phyloP scores from a whole-genome alignment of 30 jellyfish, hydroid and myxozoan species.

The Cassiopea xamachana region DNA sequence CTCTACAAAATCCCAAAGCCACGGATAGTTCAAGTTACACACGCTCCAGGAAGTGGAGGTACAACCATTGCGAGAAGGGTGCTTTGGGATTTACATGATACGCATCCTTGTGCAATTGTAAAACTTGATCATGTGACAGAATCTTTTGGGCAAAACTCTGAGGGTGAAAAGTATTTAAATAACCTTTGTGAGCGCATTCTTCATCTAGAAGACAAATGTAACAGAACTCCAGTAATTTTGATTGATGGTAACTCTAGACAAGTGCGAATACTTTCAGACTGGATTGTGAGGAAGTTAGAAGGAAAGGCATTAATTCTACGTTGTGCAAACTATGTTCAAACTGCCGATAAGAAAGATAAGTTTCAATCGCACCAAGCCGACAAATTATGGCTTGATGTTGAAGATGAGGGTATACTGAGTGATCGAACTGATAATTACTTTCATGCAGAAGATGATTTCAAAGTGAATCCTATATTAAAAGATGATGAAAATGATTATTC shows the following conservation, averaged over 20 bases:
- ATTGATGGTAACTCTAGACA: conserved; percentile 59
- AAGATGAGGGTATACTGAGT: background rate
- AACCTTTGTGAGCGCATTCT: conserved; percentile 28
- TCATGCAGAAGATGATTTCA: conserved; percentile 8
- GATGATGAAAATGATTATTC: conserved; percentile 21
- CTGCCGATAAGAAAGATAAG: background rate
- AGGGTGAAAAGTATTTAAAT: conserved; percentile 29
- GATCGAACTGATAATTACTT: conserved; percentile 10
- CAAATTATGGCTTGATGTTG: background rate
- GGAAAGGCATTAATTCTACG: conserved; percentile 55
- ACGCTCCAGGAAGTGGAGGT: conserved; percentile 77
- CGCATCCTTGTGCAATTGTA: conserved; percentile 57
- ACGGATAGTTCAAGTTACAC: conserved; percentile 58
- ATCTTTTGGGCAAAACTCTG: conserved; percentile 18
- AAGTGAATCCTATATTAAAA: conserved; percentile 14
- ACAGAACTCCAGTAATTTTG: conserved; percentile 32
- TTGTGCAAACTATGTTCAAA: conserved; percentile 9
- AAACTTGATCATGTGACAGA: conserved; percentile 21
- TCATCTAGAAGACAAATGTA: conserved; percentile 17
- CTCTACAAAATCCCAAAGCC: background rate
- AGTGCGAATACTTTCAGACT: conserved; percentile 43
- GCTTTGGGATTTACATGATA: conserved; percentile 51
- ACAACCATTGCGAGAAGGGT: conserved; percentile 64
- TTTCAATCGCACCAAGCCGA: background rate
- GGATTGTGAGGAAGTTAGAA: conserved; percentile 31